phyloP scores from a whole-genome alignment of 2,888 invertebrate species.

The Sarcophaga subvicina region DNA sequence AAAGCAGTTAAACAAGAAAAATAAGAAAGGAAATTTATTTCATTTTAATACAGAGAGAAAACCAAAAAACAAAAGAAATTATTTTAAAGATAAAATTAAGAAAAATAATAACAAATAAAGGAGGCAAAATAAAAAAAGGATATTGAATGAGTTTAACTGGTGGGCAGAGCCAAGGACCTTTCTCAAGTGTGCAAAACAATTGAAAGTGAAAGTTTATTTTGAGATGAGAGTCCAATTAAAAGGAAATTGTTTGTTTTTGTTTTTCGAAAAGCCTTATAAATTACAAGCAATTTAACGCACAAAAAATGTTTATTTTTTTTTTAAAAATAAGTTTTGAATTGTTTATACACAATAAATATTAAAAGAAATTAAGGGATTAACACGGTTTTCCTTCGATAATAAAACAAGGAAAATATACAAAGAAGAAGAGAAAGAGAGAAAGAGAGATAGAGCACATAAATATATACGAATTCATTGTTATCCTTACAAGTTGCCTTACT shows the following conservation, averaged over 20 bases:
- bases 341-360: not conserved
- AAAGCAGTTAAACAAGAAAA: constrained; percentile 14
- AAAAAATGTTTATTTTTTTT: not conserved
- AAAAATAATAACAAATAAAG: not conserved
- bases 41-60: not conserved
- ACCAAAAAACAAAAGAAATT: not conserved
- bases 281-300: not conserved
- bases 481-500: constrained; percentile 67
- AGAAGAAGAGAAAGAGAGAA: not conserved
- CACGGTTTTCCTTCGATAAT: no score
- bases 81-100: not conserved
- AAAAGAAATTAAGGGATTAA: not conserved
- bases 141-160: no score
- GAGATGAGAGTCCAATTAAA: not conserved
- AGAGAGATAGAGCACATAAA: not conserved
- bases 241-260: not conserved
- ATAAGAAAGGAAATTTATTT: not conserved
- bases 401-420: not conserved
- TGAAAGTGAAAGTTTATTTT: no score
- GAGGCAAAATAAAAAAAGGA: not conserved
- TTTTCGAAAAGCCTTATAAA: not conserved
- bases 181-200: no score
- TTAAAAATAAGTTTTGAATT: not conserved
- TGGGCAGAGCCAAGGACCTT: no score
- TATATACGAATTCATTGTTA: constrained; percentile 29